Conservation (phyloP, 2,113 vertebrate genomes). For the Saguinus imperator region DNA sequence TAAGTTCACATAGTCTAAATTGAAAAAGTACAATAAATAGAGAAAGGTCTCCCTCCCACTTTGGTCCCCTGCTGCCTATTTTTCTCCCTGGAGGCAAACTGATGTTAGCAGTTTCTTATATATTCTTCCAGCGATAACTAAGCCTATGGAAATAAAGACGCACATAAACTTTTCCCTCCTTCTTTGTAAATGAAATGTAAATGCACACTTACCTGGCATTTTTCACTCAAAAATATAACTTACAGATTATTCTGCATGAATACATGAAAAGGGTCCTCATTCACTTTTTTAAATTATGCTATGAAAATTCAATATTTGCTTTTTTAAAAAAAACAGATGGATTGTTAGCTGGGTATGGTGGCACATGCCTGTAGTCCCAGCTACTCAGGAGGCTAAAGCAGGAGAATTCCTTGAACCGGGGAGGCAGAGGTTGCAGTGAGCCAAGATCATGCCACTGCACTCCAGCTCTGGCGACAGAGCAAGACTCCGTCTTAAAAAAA, state of each 20-base stretch:
- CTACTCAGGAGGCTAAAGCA: too few relatives aligned
- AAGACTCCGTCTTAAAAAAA: too few relatives aligned
- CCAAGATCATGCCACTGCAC: too few relatives aligned
- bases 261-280: neutral
- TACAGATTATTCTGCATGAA: neutral
- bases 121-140: neutral
- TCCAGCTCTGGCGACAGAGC: too few relatives aligned
- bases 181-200: neutral
- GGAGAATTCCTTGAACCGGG: too few relatives aligned
- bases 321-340: too few relatives aligned
- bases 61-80: neutral
- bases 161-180: neutral
- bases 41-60: neutral
- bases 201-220: neutral
- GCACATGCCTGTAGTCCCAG: too few relatives aligned
- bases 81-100: neutral
- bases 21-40: neutral
- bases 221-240: conserved; percentile 20
- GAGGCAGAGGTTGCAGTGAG: too few relatives aligned
- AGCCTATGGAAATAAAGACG: neutral
- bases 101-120: neutral
- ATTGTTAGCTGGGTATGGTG: too few relatives aligned
- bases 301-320: neutral
- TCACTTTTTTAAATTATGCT: neutral
- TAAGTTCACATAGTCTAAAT: conserved; percentile 35